Conservation (phyloP, 2,888 invertebrate genomes). For the Cyclophora punctaria region DNA sequence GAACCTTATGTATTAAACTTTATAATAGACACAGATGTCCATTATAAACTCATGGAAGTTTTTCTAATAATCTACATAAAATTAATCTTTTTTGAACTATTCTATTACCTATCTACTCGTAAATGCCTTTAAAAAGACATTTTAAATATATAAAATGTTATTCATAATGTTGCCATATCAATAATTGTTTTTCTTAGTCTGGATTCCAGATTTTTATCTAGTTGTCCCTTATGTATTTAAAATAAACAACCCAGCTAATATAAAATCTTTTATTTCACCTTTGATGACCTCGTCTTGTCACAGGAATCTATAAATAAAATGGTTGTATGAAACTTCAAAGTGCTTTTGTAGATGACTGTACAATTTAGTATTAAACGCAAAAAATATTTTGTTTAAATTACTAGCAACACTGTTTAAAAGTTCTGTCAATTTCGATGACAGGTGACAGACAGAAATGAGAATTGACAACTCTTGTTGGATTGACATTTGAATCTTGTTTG, state of each 20-base stretch:
- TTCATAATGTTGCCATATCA: constrained; percentile 67
- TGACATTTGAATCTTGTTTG: too few species aligned
- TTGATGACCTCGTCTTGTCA: too few species aligned
- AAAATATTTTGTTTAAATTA: too few species aligned
- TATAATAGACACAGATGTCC: constrained; percentile 4
- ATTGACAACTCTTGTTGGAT: too few species aligned
- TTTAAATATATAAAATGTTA: constrained; percentile 43
- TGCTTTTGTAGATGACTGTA: too few species aligned
- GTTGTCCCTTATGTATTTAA: constrained; percentile 64
- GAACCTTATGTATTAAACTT: constrained; percentile 1
- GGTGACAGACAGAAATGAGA: too few species aligned
- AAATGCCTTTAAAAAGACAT: constrained; percentile 36
- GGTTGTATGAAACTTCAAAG: too few species aligned
- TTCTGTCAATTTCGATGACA: too few species aligned
- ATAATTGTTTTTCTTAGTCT: constrained; percentile 66
- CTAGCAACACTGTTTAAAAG: too few species aligned
- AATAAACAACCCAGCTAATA: constrained; percentile 64
- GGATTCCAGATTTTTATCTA: constrained; percentile 64
- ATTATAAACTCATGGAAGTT: constrained; percentile 26
- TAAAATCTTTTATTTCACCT: constrained; percentile 28
- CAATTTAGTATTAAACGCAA: too few species aligned
- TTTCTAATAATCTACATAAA: constrained; percentile 37
- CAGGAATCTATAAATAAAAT: too few species aligned
- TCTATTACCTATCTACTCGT: constrained; percentile 32
- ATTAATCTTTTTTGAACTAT: constrained; percentile 40